A percentile compares a stretch with the other conserved stretches of the same genome.
Evolutionary conservation across 1,140 invertebrate species (phyloP).

Genomic region (Campoletis sonorensis): DNA sequence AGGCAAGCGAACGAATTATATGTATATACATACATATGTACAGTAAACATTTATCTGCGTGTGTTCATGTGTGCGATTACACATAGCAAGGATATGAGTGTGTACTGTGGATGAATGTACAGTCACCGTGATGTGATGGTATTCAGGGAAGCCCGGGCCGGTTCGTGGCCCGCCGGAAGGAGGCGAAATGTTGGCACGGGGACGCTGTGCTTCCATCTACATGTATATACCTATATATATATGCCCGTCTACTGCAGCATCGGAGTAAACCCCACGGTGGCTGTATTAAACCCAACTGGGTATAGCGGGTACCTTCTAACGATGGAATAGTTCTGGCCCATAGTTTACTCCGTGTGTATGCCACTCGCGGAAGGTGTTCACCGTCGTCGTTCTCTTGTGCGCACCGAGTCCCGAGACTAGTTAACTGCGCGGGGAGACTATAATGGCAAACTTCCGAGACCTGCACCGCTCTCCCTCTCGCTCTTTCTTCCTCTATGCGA

Average conservation of each 20-base stretch:
- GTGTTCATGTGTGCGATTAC: neutral
- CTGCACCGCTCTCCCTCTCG: neutral
- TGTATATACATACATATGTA: neutral
- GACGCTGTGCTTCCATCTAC: neutral
- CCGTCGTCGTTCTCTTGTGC: conserved; percentile 44
- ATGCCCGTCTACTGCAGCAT: conserved; percentile 25
- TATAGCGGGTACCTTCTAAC: conserved; percentile 48
- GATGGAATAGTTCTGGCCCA: conserved; percentile 58
- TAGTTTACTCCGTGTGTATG: conserved; percentile 54
- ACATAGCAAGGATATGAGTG: neutral
- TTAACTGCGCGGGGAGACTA: conserved; percentile 55
- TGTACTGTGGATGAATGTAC: neutral
- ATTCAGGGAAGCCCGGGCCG: neutral
- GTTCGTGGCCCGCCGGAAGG: conserved; percentile 18
- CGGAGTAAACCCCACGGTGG: conserved; percentile 44
- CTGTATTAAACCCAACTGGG: conserved; percentile 60
- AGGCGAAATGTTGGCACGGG: conserved; percentile 24
- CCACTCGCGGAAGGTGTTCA: conserved; percentile 47
- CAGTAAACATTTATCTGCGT: neutral
- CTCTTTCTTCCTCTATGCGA: neutral
- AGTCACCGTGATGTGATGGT: conserved; percentile 12
- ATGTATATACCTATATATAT: too few species aligned
- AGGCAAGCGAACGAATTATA: conserved; percentile 21
- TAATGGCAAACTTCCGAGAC: conserved; percentile 63
- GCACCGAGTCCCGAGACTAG: conserved; percentile 22